Evolutionary conservation across 2,888 invertebrate genomes (phyloP).

Genomic region (Monochamus alternatus): DNA sequence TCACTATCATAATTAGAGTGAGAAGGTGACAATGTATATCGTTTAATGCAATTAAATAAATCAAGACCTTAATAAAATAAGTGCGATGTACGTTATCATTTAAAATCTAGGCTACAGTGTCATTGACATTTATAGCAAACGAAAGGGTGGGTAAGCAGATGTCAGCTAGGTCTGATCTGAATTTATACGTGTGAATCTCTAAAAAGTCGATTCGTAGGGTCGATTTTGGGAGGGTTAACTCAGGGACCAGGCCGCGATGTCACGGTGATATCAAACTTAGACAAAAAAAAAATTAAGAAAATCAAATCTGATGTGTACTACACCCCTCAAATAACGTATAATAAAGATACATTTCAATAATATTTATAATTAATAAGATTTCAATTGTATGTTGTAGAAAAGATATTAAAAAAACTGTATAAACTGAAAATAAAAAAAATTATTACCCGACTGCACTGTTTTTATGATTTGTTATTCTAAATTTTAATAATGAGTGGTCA

Average conservation of each 20-base stretch:
- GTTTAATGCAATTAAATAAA: constrained; percentile 35
- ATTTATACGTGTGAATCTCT: constrained; percentile 58
- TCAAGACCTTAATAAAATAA: constrained; percentile 39
- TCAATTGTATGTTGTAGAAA: constrained; percentile 69
- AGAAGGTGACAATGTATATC: constrained; percentile 42
- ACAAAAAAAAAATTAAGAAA: constrained; percentile 66
- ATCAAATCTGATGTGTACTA: constrained; percentile 68
- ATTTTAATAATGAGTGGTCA: constrained; percentile 56
- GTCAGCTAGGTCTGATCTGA: constrained; percentile 54
- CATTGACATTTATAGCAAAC: constrained; percentile 59
- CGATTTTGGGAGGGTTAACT: constrained; percentile 69
- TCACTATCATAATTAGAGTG: constrained; percentile 52
- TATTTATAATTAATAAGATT: constrained; percentile 63
- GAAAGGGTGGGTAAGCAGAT: constrained; percentile 45
- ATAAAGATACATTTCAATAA: constrained; percentile 69
- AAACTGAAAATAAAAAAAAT: constrained; percentile 57
- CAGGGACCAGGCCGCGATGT: constrained; percentile 74
- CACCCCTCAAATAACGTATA: constrained; percentile 66
- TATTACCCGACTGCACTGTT: constrained; percentile 66
- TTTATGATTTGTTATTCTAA: constrained; percentile 62
- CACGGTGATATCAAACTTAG: constrained; percentile 72
- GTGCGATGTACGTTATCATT: constrained; percentile 32
- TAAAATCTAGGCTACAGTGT: constrained; percentile 44
- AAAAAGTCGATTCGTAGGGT: constrained; percentile 56
- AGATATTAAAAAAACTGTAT: constrained; percentile 62